Conservation (phyloP, 2,797 vertebrate species). For the Spatula clypeata region DNA sequence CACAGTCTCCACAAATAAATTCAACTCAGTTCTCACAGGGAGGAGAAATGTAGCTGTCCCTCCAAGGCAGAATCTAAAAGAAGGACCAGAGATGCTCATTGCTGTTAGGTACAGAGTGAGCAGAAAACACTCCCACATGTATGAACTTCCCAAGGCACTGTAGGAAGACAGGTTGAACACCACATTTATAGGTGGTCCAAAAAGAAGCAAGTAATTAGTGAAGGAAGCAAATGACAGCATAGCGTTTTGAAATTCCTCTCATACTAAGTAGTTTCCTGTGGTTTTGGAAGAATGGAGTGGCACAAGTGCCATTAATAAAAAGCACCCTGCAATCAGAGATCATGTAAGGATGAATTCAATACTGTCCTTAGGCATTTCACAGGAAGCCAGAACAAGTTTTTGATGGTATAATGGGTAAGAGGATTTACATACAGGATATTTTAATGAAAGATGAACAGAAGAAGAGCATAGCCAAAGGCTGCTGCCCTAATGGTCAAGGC, state of each 20-base stretch:
- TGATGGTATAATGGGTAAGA: background rate
- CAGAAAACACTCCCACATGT: fast-evolving
- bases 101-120: background rate
- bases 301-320: background rate
- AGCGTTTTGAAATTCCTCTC: background rate
- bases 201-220: background rate
- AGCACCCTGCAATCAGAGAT: background rate
- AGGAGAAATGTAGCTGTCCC: background rate
- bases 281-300: background rate
- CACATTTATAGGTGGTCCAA: background rate
- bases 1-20: background rate
- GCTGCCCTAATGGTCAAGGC: background rate
- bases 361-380: background rate
- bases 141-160: background rate
- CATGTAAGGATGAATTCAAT: background rate
- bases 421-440: background rate
- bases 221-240: background rate
- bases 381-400: background rate
- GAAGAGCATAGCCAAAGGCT: background rate
- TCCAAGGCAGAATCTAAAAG: background rate
- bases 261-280: background rate
- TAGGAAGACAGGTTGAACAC: fast-evolving
- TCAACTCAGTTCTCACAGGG: background rate
- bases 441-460: background rate
- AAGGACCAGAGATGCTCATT: background rate